These are phyloP conservation scores for Drosophila koepferae DNA, from an alignment of 2,888 invertebrate species.

Conservation along the genomic window DNA sequence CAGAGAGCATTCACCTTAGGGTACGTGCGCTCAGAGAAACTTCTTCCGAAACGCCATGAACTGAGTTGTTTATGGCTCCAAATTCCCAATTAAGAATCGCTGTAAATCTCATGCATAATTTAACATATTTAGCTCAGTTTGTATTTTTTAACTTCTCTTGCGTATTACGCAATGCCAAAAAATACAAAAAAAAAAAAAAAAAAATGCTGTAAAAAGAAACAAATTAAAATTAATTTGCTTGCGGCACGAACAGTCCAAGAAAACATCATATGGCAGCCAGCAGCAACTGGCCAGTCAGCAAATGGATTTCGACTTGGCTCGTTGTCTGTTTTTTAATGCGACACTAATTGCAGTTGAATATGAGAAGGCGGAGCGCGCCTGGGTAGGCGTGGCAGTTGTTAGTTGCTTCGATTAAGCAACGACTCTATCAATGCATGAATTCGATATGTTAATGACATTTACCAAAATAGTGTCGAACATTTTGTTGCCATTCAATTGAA, in stretches of 20 bases:
- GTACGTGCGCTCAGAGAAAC: not conserved
- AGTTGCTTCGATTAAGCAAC: conserved; percentile 33
- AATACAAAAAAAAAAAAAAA: conserved; percentile 27
- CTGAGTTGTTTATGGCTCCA: conserved; percentile 44
- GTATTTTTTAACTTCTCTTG: not conserved
- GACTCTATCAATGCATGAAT: conserved; percentile 8
- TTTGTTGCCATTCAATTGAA: conserved; percentile 59
- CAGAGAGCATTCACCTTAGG: conserved; percentile 11
- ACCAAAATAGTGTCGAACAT: conserved; percentile 54
- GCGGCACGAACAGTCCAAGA: conserved; percentile 30
- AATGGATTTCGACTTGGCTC: conserved; percentile 28
- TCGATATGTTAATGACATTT: conserved; percentile 64
- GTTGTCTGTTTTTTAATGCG: conserved; percentile 46
- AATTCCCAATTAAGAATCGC: conserved; percentile 49
- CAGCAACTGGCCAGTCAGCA: conserved; percentile 28
- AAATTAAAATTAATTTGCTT: conserved; percentile 40
- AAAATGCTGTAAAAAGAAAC: conserved; percentile 34
- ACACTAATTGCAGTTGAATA: conserved; percentile 54
- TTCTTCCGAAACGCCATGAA: conserved; percentile 41
- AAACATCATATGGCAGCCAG: conserved; percentile 5
- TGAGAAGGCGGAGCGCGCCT: not conserved
- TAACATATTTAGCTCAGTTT: conserved; percentile 17
- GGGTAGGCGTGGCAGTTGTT: not conserved
- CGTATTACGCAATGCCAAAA: conserved; percentile 39
- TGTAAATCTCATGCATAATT: conserved; percentile 40